phyloP scores from a whole-genome alignment of 1,140 invertebrate species.

The Panulirus ornatus region DNA sequence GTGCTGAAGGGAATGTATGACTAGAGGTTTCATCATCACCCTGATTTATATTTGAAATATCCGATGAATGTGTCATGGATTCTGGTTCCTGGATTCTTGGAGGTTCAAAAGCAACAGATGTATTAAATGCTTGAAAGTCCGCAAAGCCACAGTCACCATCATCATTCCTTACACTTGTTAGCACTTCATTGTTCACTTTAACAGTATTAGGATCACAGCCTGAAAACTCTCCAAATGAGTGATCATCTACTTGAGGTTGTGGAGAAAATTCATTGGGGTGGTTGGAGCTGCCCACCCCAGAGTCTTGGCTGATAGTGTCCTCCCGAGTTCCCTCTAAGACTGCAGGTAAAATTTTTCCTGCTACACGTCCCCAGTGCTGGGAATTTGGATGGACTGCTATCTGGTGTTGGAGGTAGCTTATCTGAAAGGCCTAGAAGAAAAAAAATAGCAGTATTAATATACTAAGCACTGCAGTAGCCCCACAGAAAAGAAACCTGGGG shows the following conservation, averaged over 20 bases:
- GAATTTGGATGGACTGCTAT: conserved; percentile 40
- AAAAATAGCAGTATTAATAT: not conserved
- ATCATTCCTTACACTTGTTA: not conserved
- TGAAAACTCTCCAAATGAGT: conserved; percentile 24
- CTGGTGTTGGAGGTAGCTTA: conserved; percentile 60
- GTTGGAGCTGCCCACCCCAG: conserved; percentile 29
- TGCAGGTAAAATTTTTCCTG: not conserved
- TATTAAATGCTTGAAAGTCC: conserved; percentile 34
- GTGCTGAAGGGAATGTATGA: conserved; percentile 27
- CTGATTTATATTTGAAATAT: not conserved
- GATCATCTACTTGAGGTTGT: conserved; percentile 18
- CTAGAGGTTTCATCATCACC: conserved; percentile 27
- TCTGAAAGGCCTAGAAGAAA: conserved; percentile 54
- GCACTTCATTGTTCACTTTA: not conserved
- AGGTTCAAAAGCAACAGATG: not conserved
- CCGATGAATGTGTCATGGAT: not conserved
- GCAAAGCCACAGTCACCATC: conserved; percentile 52
- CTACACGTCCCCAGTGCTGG: not conserved
- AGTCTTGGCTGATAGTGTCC: conserved; percentile 41
- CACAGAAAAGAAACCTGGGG: too few species aligned
- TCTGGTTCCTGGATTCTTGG: not conserved
- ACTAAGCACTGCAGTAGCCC: too few species aligned
- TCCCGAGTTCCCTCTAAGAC: conserved; percentile 27
- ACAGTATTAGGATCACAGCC: not conserved
- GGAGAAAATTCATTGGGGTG: conserved; percentile 44